Base-by-base conservation (phyloP, 2,797 vertebrate species). In the Anableps anableps region DNA sequence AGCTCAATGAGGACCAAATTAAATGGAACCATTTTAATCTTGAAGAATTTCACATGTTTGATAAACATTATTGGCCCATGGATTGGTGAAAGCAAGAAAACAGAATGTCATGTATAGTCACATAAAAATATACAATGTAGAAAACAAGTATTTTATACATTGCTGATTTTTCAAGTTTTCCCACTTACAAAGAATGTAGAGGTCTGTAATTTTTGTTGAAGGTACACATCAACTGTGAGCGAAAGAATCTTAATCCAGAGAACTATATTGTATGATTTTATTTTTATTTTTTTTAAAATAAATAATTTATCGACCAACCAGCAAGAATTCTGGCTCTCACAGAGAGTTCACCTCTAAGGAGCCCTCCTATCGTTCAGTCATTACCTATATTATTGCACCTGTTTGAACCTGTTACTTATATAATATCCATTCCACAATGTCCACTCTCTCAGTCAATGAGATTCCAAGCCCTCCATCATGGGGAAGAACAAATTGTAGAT, bases 1-100 rank as follows among this genome's bases (percentile, higher is more conserved):
- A 68, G 48, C 72, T 55, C 45, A 43, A 8, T 31, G 26, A 68
- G 47, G 48, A 74, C 51, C 34, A 75, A 64, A 85, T 64, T 74
- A 77, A 41, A 60, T 43, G 48, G 19, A 48, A 76, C 17, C 23
- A 21, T 75, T 72, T 72, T 45, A 76, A 71, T 80, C 26, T 26
- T 17, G 38, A 31, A 14, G 1, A 34, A 50, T 51, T 70, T 70
- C 26, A 70, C 21, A 68, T 68, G 21, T 43, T 38, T 43, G 9
- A 64, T 64, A n/a, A 43, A n/a, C 11, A 43, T 41, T 64, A 36
- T 64, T n/a, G 21, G 26, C 5, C 6, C 13, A 70, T 13, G 66
- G 23, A 66, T 38, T 36, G 34, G 34, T 66, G 36, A 70, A 70
- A 66, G 16, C 11, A 68, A 38, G 21, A 21, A 70, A 6, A 23